Conservation (phyloP, 1,140 invertebrate genomes). For the Elymnias hypermnestra region DNA sequence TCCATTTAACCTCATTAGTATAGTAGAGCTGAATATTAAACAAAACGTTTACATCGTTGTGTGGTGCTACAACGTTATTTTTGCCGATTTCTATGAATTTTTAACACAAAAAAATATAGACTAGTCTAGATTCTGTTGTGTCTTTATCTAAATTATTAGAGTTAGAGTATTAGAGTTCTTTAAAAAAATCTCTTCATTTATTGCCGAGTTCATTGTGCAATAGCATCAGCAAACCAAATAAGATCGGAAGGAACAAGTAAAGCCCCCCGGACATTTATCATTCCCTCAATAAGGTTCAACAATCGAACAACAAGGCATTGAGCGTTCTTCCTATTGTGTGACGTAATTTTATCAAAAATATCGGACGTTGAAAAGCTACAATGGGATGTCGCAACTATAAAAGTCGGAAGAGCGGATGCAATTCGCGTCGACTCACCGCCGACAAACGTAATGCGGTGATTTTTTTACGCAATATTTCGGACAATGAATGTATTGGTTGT, state of each 20-base stretch:
- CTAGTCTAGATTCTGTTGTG: neutral
- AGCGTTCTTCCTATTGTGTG: slow-evolving; percentile 53
- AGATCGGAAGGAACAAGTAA: slow-evolving; percentile 55
- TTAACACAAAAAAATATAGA: too few relatives aligned
- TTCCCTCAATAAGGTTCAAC: slow-evolving; percentile 64
- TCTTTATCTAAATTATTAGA: too few relatives aligned
- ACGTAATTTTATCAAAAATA: slow-evolving; percentile 74
- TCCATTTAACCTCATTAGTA: too few relatives aligned
- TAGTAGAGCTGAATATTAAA: too few relatives aligned
- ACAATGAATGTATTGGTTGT: slow-evolving; percentile 41
- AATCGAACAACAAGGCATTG: slow-evolving; percentile 66
- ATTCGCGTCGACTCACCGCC: slow-evolving; percentile 65
- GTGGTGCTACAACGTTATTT: too few relatives aligned
- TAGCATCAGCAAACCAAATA: slow-evolving; percentile 39
- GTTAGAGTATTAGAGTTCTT: too few relatives aligned
- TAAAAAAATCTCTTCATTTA: too few relatives aligned
- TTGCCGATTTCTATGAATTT: too few relatives aligned
- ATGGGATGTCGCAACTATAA: slow-evolving; percentile 53
- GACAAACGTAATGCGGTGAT: slow-evolving; percentile 41
- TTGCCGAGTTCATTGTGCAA: slow-evolving; percentile 33
- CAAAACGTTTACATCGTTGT: too few relatives aligned
- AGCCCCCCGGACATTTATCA: slow-evolving; percentile 53
- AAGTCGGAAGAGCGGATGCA: slow-evolving; percentile 73
- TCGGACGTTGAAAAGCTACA: slow-evolving; percentile 59
- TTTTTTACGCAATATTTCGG: slow-evolving; percentile 59